These are phyloP conservation scores for Callimico goeldii DNA, from an alignment of 2,797 vertebrate species.

Conservation along the genomic window DNA sequence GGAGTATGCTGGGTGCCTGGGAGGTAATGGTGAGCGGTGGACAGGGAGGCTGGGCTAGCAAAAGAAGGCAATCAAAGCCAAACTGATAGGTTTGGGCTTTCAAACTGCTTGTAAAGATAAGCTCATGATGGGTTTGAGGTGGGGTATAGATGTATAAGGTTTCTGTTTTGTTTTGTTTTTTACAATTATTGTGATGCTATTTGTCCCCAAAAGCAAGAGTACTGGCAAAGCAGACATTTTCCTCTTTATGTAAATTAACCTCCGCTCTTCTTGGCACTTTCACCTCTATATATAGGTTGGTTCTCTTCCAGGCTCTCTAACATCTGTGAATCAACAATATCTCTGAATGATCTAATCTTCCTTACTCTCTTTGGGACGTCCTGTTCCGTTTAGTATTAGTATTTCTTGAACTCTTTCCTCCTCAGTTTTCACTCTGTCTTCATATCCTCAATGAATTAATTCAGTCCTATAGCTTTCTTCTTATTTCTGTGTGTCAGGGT, in stretches of 20 bases:
- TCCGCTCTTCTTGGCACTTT: not conserved
- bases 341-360: not conserved
- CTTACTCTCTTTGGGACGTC: not conserved
- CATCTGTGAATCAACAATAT: not conserved
- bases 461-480: not conserved
- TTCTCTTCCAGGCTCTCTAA: not conserved
- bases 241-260: not conserved
- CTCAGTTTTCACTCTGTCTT: not conserved
- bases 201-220: conserved; percentile 32
- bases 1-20: not conserved
- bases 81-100: not conserved
- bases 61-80: not conserved
- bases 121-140: not conserved
- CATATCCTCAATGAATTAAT: not conserved
- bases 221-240: not conserved
- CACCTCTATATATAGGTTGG: not conserved
- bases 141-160: not conserved
- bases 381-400: not conserved
- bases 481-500: not conserved
- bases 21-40: not conserved
- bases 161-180: not conserved
- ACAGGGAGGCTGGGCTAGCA: not conserved
- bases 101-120: not conserved
- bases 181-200: not conserved
- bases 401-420: not conserved